These are phyloP conservation scores for Euspilapteryx auroguttella DNA, from an alignment of 2,888 invertebrate genomes.

Conservation along the genomic window DNA sequence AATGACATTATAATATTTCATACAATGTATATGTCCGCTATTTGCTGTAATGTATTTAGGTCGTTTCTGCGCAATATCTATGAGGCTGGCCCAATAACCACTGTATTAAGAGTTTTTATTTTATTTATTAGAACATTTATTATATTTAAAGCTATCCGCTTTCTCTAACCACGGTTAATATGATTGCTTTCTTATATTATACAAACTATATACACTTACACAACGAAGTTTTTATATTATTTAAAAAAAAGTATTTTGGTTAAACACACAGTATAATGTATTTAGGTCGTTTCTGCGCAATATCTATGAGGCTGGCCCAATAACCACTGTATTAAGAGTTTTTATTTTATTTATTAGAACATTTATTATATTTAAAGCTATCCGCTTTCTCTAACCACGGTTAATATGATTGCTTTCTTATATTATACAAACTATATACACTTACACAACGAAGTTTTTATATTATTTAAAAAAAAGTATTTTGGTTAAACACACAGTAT, in stretches of 20 bases:
- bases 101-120: conserved; percentile 16
- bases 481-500: too few relatives aligned
- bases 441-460: too few relatives aligned
- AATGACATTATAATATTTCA: too few relatives aligned
- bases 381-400: conserved; percentile 39
- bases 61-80: conserved; percentile 15
- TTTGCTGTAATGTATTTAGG: background rate
- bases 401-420: conserved; percentile 1
- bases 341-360: conserved; percentile 17
- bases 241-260: too few relatives aligned
- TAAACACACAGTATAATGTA: too few relatives aligned
- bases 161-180: conserved; percentile 27
- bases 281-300: conserved; percentile 1
- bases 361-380: conserved; percentile 19
- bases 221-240: too few relatives aligned
- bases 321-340: conserved; percentile 29
- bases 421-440: background rate
- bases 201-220: background rate
- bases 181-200: background rate
- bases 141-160: conserved; percentile 29
- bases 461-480: too few relatives aligned
- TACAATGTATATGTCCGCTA: conserved; percentile 4
- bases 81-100: conserved; percentile 43
- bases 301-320: conserved; percentile 40
- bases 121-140: conserved; percentile 18